These are phyloP conservation scores for Acrossocheilus fasciatus DNA, from an alignment of 2,797 vertebrate genomes.

Conservation along the genomic window DNA sequence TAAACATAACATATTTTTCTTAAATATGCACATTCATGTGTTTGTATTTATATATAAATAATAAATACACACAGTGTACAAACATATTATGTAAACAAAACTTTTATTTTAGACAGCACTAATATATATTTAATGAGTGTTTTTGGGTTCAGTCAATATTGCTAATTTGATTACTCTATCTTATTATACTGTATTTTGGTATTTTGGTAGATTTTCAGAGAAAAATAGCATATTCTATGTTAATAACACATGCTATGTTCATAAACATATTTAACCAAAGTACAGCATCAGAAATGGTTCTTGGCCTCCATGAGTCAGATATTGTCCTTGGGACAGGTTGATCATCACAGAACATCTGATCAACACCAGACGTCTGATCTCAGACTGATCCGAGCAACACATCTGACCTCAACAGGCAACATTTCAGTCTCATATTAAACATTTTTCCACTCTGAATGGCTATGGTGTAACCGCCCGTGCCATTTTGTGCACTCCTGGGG, in stretches of 20 bases:
- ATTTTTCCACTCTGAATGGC: background rate
- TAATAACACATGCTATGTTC: background rate
- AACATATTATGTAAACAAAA: too few species aligned
- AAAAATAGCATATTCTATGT: background rate
- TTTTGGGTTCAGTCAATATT: background rate
- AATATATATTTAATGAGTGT: background rate
- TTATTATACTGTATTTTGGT: background rate
- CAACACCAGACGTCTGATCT: background rate
- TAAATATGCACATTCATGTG: too few species aligned
- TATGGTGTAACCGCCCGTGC: slow-evolving; percentile 70
- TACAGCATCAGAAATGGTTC: background rate
- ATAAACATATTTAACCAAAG: background rate
- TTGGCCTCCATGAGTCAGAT: slow-evolving; percentile 11
- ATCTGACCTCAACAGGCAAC: slow-evolving; percentile 36
- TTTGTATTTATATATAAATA: too few species aligned
- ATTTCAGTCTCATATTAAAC: slow-evolving; percentile 25
- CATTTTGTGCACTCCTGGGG: slow-evolving; percentile 82
- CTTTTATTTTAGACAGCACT: too few species aligned
- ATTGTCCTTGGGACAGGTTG: slow-evolving; percentile 19
- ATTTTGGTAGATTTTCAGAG: slow-evolving; percentile 6
- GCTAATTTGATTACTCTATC: background rate
- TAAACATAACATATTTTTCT: too few species aligned
- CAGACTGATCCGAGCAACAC: slow-evolving; percentile 22
- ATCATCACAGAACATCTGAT: slow-evolving; percentile 37
- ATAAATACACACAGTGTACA: too few species aligned